Conservation (phyloP, 2,113 vertebrate species). For the Mormyrus iriodes region DNA sequence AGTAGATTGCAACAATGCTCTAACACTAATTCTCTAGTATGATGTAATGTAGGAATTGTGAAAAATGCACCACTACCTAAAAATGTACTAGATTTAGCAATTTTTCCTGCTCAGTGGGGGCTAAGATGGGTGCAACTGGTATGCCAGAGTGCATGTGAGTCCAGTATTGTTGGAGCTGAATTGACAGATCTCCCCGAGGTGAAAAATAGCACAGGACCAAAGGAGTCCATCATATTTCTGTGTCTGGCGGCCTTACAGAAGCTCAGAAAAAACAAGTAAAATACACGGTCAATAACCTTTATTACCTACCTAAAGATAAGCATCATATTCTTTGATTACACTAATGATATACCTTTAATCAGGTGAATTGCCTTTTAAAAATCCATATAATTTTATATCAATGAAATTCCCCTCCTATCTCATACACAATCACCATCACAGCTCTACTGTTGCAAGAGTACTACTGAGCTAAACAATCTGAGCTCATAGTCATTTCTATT, state of each 20-base stretch:
- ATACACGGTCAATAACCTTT: background rate
- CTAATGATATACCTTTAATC: background rate
- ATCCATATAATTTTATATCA: background rate
- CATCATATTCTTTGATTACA: background rate
- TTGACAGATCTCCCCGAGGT: background rate
- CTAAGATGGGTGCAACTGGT: background rate
- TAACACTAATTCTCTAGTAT: background rate
- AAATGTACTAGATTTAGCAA: background rate
- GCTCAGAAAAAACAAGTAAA: background rate
- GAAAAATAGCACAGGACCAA: background rate
- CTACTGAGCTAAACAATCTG: background rate
- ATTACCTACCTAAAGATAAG: background rate
- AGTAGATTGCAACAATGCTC: background rate
- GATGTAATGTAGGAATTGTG: background rate
- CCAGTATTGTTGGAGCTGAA: background rate
- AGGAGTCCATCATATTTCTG: background rate
- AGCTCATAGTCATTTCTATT: background rate
- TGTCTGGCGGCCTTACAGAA: background rate
- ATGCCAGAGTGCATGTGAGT: background rate
- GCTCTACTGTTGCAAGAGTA: background rate
- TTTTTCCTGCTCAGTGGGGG: background rate
- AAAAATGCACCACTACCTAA: background rate
- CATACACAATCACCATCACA: background rate
- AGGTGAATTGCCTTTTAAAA: background rate
- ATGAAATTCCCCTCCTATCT: background rate